A percentile compares a stretch with the other conserved stretches of the same genome.
Conservation (phyloP, 2,888 invertebrate species). For the Agapostemon virescens region DNA sequence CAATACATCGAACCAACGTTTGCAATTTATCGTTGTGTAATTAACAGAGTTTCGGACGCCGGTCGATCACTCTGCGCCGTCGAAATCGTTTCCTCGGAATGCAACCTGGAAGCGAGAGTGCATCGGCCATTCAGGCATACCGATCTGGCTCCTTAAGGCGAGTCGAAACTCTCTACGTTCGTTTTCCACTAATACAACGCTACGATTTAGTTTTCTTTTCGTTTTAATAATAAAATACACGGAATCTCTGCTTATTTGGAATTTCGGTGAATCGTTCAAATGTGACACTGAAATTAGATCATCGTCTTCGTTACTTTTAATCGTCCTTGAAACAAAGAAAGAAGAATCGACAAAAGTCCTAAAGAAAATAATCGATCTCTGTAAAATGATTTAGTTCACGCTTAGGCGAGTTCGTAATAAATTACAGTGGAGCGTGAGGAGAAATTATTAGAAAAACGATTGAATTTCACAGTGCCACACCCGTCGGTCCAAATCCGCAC, state of each 20-base stretch:
- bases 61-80: constrained; percentile 18
- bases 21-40: constrained; percentile 53
- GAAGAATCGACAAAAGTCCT: no score
- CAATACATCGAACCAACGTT: constrained; percentile 68
- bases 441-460: constrained; percentile 25
- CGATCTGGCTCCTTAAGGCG: constrained; percentile 27
- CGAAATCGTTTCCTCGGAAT: constrained; percentile 49
- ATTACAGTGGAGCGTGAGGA: background rate
- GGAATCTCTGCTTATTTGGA: constrained; percentile 19
- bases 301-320: background rate
- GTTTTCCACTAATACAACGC: constrained; percentile 30
- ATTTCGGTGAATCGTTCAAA: background rate
- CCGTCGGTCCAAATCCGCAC: constrained; percentile 3
- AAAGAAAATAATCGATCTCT: background rate
- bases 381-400: background rate
- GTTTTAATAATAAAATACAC: constrained; percentile 39
- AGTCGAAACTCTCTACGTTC: constrained; percentile 14
- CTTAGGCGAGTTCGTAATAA: background rate
- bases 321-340: background rate
- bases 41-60: constrained; percentile 39
- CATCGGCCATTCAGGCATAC: constrained; percentile 35
- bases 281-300: constrained; percentile 27
- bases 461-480: constrained; percentile 29
- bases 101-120: constrained; percentile 48
- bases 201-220: constrained; percentile 31